Percentiles rank a stretch among this genome's conserved stretches.
Evolutionary conservation across 2,113 vertebrate species (phyloP).

Genomic region (Genyomyrus donnyi): DNA sequence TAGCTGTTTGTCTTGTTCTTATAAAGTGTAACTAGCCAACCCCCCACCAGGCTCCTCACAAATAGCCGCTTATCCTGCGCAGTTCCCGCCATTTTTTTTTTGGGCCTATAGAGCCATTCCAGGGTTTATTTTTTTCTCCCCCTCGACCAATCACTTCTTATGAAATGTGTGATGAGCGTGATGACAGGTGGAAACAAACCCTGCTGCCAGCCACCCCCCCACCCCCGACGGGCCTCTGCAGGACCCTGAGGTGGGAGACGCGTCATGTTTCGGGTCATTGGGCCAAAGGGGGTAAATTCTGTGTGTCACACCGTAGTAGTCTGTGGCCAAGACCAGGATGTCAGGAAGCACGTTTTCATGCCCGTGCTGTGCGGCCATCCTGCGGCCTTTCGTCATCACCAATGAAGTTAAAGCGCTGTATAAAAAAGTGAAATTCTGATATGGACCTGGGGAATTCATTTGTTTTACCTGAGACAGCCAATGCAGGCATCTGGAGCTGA

Average conservation of each 20-base stretch:
- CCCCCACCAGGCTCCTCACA: not conserved
- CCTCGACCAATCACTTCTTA: not conserved
- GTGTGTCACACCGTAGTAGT: not conserved
- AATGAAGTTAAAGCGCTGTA: not conserved
- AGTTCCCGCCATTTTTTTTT: not conserved
- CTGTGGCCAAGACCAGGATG: conserved; percentile 16
- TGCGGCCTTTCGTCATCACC: no score
- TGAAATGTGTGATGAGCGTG: not conserved
- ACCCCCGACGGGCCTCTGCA: not conserved
- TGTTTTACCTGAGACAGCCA: not conserved
- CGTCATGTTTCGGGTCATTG: conserved; percentile 22
- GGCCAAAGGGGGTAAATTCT: not conserved
- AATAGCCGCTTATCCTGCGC: not conserved
- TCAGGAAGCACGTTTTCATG: conserved; percentile 2
- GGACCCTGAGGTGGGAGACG: not conserved
- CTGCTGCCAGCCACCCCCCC: not conserved
- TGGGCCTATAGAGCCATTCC: not conserved
- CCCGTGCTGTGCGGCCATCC: not conserved
- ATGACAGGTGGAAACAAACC: not conserved
- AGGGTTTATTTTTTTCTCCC: not conserved
- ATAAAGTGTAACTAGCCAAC: not conserved
- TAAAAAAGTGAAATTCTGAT: not conserved
- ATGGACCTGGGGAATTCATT: not conserved
- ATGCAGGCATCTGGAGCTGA: not conserved
- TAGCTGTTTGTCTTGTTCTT: not conserved